Evolutionary conservation across 2,113 vertebrate genomes (phyloP), one percentile per base, ranked within the genome.

Genomic region (Clinocottus analis): DNA sequence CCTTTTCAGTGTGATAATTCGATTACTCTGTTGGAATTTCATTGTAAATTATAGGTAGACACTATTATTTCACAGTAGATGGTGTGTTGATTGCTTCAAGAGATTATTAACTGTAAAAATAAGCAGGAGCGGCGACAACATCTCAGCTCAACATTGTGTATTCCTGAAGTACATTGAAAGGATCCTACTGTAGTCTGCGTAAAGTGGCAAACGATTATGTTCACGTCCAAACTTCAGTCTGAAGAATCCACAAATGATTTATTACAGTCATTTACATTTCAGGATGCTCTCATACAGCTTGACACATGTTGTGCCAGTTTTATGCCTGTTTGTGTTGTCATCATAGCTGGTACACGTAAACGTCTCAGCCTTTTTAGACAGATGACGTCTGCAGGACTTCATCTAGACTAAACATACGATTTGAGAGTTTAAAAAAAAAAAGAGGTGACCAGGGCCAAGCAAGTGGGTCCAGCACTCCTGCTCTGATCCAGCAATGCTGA

Each of bases 321-420:
- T 11, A 55, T 61, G 41, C 61, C 59, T 61, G 72, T 72, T 62
- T 66, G n/a, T 59, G 16, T 16, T 59, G 35, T 37, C 45, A 17
- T 69, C 64, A 27, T 73, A 25, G 5, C 47, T 51, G 59, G 37
- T 56, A 60, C 61, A 35, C 13, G 71, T 51, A 61, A 74, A 70
- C 59, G 12, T 55, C 47, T 76, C 53, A 43, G 59, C 66, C 67
- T 58, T 82, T 84, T 83, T 16, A 72, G 79, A 73, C 78, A 31
- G 68, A 76, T 75, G 68, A 80, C 79, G 63, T 62, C 77, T 84
- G 72, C 59, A 47, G 69, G 55, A 77, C 64, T 51, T 79, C 33
- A 23, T 9, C 64, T 82, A 89, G 90, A 87, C 86, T 90, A 90
- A 92, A 91, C 87, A 92, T 23, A 75, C 39, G 72, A 76, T 78